These are phyloP conservation scores for Osedax fenrisi DNA, from an alignment of 2,888 invertebrate species.

Conservation along the genomic window DNA sequence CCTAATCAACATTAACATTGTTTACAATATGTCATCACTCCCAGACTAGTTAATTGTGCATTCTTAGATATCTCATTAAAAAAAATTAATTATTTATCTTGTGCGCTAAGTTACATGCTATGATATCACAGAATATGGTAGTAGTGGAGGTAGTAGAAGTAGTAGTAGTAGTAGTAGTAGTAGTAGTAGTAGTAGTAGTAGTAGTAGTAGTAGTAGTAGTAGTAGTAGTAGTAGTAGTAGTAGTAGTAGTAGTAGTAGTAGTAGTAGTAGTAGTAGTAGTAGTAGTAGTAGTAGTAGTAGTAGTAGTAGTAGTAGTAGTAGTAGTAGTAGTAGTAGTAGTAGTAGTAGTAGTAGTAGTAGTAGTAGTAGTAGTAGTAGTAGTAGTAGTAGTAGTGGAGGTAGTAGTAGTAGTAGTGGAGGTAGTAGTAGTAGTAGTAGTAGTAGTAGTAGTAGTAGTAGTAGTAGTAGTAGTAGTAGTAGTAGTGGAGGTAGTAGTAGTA, in stretches of 20 bases:
- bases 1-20: no score
- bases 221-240: constrained; percentile 12
- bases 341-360: constrained; percentile 19
- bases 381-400: not conserved
- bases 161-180: not conserved
- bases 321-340: constrained; percentile 23
- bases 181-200: constrained; percentile 2
- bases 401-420: not conserved
- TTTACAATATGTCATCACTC: no score
- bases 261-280: constrained; percentile 19
- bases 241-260: constrained; percentile 22
- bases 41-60: no score
- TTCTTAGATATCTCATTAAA: no score
- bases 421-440: not conserved
- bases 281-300: constrained; percentile 19
- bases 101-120: no score
- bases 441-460: not conserved
- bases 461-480: not conserved
- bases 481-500: not conserved
- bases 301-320: constrained; percentile 19
- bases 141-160: not conserved
- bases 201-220: constrained; percentile 17
- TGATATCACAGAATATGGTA: no score
- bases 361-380: constrained; percentile 22
- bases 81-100: no score